Base-by-base conservation (phyloP, 2,797 vertebrate genomes). In the Dendrocincla tyrannina region DNA sequence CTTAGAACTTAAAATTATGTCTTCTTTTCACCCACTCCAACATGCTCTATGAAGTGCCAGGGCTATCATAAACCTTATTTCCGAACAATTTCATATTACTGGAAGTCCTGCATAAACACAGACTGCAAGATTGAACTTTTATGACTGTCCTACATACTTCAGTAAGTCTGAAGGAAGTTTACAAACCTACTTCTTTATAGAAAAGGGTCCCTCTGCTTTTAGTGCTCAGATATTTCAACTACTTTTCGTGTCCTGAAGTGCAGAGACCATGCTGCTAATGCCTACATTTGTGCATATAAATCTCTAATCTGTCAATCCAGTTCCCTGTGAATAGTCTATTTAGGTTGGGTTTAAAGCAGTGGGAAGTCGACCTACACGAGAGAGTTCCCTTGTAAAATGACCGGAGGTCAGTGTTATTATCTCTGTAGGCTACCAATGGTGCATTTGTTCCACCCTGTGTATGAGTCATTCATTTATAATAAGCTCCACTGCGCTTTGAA, bases 391-490 rank as follows among this genome's bases (percentile, higher is more conserved):
- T 93, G 93, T 96, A 92, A 81, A 94, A 78, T 74, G 95, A 86
- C 85, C 84, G 8, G 70, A 80, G 97, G 96, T 96, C 96, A 96
- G 82, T 63, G 89, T 95, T 93, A 92, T 94, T 92, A 96, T 97
- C 91, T 95, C 89, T 85, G 93, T 85, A 50, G 68, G 89, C 77
- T 88, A 92, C 93, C 93, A 94, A 86, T 93, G 85, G 82, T 67
- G 87, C 91, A 80, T 95, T 91, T 87, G 93, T 95, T 97, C 95
- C 93, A 94, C 94, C 88, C 91, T 75, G 4, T 88, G 89, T 89
- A 94, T 75, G 91, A 97, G 92, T 68, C 93, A 91, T 92, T 95
- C 91, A 89, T 28, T 88, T 96, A 89, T 85, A 94, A 93, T 95
- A 95, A 97, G 95, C 72, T 81, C 72, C 59, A 73, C 73, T 46